phyloP scores from a whole-genome alignment of 2,888 invertebrate genomes.

The Macaria liturata region DNA sequence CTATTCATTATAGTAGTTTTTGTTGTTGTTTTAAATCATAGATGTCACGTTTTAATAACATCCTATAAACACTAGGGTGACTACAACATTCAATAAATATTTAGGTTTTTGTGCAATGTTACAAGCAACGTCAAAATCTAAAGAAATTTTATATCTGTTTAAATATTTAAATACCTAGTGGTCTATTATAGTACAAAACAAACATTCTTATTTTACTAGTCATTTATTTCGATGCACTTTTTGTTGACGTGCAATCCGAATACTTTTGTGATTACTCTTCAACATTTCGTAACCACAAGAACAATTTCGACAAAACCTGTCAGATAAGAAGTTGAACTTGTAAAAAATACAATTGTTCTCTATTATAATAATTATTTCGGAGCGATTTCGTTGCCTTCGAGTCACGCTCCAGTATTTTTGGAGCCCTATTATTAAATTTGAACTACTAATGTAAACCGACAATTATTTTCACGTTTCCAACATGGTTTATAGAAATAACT shows the following conservation, averaged over 20 bases:
- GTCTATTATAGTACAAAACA: no score
- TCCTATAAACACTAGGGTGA: no score
- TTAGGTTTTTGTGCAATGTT: no score
- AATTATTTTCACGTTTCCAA: slow-evolving; percentile 13
- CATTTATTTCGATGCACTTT: not conserved
- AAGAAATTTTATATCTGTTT: no score
- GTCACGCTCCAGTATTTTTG: slow-evolving; percentile 27
- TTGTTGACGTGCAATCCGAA: not conserved
- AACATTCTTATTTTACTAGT: no score
- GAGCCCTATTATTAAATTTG: slow-evolving; percentile 24
- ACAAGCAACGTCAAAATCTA: no score
- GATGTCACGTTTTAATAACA: no score
- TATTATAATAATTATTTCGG: slow-evolving; percentile 27
- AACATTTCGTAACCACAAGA: not conserved
- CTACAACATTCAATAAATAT: no score
- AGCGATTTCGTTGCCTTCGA: slow-evolving; percentile 27
- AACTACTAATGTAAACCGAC: slow-evolving; percentile 7
- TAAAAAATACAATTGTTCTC: slow-evolving; percentile 30
- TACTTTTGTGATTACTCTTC: not conserved
- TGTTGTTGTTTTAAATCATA: no score
- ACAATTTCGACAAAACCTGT: slow-evolving; percentile 6
- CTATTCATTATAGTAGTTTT: no score
- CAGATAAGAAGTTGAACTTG: slow-evolving; percentile 11
- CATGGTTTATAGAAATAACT: not conserved
- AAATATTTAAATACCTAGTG: no score